A percentile compares a stretch with the other conserved stretches of the same genome.
Evolutionary conservation across 2,888 invertebrate genomes (phyloP).

Genomic region (Papilio gigon): DNA sequence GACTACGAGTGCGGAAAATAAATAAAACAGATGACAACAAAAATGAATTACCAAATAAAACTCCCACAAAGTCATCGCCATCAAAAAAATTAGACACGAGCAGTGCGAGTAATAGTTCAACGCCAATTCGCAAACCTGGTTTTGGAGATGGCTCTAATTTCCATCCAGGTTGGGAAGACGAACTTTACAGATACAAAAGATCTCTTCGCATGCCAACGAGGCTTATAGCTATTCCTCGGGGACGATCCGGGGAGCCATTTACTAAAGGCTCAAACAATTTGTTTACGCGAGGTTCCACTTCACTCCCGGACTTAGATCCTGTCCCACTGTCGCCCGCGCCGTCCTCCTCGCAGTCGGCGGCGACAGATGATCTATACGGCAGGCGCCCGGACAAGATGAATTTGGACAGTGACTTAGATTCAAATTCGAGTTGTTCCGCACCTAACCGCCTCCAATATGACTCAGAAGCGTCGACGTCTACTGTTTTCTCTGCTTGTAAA

Average conservation of each 20-base stretch:
- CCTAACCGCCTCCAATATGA: conserved; percentile 83
- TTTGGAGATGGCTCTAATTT: conserved; percentile 88
- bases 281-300: conserved; percentile 86
- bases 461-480: conserved; percentile 86
- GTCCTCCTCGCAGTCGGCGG: conserved; percentile 83
- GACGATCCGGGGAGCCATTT: conserved; percentile 82
- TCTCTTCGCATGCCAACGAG: conserved; percentile 91
- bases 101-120: conserved; percentile 66
- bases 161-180: conserved; percentile 91
- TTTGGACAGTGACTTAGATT: conserved; percentile 85
- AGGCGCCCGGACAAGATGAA: conserved; percentile 75
- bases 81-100: conserved; percentile 65
- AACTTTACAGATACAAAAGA: conserved; percentile 90
- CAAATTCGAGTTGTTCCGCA: conserved; percentile 85
- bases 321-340: conserved; percentile 87
- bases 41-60: conserved; percentile 54
- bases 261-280: conserved; percentile 62
- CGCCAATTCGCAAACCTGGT: conserved; percentile 79
- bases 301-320: conserved; percentile 89
- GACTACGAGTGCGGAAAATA: conserved; percentile 76
- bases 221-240: conserved; percentile 90
- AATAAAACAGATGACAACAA: conserved; percentile 75
- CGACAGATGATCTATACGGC: conserved; percentile 81
- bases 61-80: conserved; percentile 65
- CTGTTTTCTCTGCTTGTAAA: conserved; percentile 84